Evolutionary conservation across 2,888 invertebrate genomes (phyloP).

Genomic region (Lepidonotus clava): DNA sequence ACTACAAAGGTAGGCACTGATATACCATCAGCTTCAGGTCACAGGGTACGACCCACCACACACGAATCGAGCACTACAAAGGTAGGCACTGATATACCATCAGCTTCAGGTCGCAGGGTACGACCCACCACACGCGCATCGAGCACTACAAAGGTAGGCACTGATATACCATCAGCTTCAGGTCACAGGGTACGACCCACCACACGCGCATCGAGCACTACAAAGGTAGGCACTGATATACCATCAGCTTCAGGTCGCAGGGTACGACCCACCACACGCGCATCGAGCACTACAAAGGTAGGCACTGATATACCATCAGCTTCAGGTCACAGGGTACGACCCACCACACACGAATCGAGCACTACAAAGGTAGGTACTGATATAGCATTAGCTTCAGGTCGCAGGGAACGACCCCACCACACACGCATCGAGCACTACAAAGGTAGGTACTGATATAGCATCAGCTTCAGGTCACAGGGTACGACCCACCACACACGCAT

Average conservation of each 20-base stretch:
- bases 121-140: conserved; percentile 88
- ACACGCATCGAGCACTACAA: conserved; percentile 87
- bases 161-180: conserved; percentile 87
- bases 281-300: too few relatives aligned
- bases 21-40: conserved; percentile 87
- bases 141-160: conserved; percentile 85
- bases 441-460: conserved; percentile 81
- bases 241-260: too few relatives aligned
- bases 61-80: conserved; percentile 87
- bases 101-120: conserved; percentile 86
- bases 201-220: conserved; percentile 89
- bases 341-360: too few relatives aligned
- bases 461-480: conserved; percentile 86
- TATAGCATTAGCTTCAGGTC: conserved; percentile 88
- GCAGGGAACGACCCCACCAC: conserved; percentile 86
- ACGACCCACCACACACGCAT: conserved; percentile 88
- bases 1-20: conserved; percentile 83
- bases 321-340: too few relatives aligned
- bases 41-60: conserved; percentile 86
- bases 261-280: too few relatives aligned
- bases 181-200: conserved; percentile 85
- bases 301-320: too few relatives aligned
- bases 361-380: too few relatives aligned
- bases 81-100: conserved; percentile 83
- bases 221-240: conserved; percentile 83